Evolutionary conservation across 2,797 vertebrate genomes (phyloP).

Genomic region (Micropoecilia bifurca): DNA sequence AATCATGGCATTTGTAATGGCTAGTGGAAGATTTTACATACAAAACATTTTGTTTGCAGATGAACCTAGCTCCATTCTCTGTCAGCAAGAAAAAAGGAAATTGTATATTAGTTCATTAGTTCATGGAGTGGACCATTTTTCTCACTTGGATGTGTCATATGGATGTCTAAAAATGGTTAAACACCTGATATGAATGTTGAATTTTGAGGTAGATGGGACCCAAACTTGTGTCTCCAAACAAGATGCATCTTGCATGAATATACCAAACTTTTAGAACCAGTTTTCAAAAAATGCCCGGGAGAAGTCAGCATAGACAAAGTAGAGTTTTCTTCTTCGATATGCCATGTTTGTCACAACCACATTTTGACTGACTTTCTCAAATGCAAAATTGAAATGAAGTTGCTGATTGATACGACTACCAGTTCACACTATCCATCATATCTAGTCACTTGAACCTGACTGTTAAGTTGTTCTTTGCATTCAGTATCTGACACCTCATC

Average conservation of each 20-base stretch:
- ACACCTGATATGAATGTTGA: not conserved
- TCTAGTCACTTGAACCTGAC: not conserved
- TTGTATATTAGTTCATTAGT: not conserved
- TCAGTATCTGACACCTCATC: slow-evolving; percentile 1
- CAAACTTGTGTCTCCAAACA: not conserved
- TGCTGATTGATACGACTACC: not conserved
- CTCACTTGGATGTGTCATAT: not conserved
- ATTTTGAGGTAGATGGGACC: not conserved
- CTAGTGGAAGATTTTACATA: not conserved
- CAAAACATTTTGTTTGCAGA: not conserved
- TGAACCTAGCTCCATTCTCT: not conserved
- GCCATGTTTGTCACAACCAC: not conserved
- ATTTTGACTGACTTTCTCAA: not conserved
- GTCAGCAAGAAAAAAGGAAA: not conserved
- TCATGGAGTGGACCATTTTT: not conserved
- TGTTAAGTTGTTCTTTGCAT: not conserved
- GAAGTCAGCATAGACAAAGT: not conserved
- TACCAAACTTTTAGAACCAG: not conserved
- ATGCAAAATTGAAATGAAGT: not conserved
- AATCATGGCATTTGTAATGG: not conserved
- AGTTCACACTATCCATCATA: no score
- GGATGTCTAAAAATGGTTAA: not conserved
- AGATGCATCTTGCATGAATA: not conserved
- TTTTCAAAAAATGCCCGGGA: not conserved
- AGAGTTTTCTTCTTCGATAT: not conserved